Evolutionary conservation across 2,113 vertebrate species (phyloP).

Genomic region (Mustelus asterias): DNA sequence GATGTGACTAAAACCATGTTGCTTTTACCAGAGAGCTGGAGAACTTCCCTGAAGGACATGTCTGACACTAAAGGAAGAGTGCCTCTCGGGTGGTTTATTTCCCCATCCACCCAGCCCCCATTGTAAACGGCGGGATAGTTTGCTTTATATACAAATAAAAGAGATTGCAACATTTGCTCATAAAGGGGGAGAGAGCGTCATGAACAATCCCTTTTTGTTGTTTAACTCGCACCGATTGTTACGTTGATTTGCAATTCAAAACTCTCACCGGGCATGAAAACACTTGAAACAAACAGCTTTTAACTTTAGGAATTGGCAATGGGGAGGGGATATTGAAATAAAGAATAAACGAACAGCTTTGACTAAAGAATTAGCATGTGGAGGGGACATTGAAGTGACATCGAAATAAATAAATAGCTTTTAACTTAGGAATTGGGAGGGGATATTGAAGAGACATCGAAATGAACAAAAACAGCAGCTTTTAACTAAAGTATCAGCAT

Average conservation of each 20-base stretch:
- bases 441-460: background rate
- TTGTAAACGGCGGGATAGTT: background rate
- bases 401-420: background rate
- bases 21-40: background rate
- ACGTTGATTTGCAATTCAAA: background rate
- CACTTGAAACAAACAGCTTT: background rate
- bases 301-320: too few relatives aligned
- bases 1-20: too few relatives aligned
- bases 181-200: background rate
- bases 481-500: too few relatives aligned
- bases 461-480: too few relatives aligned
- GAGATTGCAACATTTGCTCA: background rate
- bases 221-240: slow-evolving; percentile 17
- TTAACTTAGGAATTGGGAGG: background rate
- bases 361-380: background rate
- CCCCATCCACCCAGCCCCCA: too few relatives aligned
- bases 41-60: background rate
- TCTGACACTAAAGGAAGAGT: too few relatives aligned
- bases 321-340: too few relatives aligned
- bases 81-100: too few relatives aligned
- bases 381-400: too few relatives aligned
- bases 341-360: background rate
- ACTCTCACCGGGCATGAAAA: background rate
- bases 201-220: background rate
- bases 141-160: background rate